Evolutionary conservation across 2,797 vertebrate species (phyloP).

Genomic region (Leucoraja ocellata): DNA sequence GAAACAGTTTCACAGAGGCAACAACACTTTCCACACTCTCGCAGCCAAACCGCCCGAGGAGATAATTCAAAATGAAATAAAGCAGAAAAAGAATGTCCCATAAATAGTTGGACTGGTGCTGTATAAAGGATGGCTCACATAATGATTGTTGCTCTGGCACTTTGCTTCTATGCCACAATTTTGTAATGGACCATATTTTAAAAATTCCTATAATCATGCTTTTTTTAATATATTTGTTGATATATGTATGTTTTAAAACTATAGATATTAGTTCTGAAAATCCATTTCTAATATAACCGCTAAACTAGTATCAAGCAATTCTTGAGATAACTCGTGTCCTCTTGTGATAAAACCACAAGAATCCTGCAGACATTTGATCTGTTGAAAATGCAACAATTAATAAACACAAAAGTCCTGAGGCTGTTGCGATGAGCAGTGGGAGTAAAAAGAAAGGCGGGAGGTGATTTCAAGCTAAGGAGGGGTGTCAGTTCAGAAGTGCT

Average conservation of each 20-base stretch:
- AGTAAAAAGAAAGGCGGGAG: conserved; percentile 6
- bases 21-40: not conserved
- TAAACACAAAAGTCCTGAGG: not conserved
- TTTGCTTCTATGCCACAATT: conserved; percentile 18
- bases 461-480: conserved; percentile 43
- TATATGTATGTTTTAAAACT: conserved; percentile 45
- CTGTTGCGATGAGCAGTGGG: too few relatives aligned
- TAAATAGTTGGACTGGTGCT: not conserved
- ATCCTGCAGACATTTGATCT: conserved; percentile 9
- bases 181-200: not conserved
- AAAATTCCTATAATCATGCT: conserved; percentile 29
- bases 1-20: not conserved
- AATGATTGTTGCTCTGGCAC: not conserved
- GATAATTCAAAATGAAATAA: not conserved
- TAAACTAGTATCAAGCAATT: not conserved
- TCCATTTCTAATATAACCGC: conserved; percentile 17
- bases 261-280: conserved; percentile 53
- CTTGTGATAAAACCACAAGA: conserved; percentile 12
- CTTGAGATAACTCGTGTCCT: not conserved
- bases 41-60: not conserved
- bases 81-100: not conserved
- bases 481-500: conserved; percentile 43
- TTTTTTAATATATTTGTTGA: conserved; percentile 50
- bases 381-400: conserved; percentile 36
- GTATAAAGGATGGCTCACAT: not conserved